Conservation (phyloP, 2,888 invertebrate species). For the Nymphalis urticae region DNA sequence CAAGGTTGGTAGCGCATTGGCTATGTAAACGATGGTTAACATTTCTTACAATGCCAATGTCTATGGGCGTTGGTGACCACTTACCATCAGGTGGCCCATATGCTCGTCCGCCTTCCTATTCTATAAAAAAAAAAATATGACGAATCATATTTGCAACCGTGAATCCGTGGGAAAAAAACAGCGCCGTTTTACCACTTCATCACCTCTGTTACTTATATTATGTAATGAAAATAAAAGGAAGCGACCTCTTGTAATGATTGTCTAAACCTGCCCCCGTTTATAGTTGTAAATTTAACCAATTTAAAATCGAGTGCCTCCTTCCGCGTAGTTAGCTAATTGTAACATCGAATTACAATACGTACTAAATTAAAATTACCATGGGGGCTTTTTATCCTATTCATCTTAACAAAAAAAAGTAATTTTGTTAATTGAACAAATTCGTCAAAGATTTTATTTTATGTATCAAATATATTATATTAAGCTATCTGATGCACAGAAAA, state of each 20-base stretch:
- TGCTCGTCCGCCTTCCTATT: too few species aligned
- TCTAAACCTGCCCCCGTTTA: constrained; percentile 50
- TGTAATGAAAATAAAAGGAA: constrained; percentile 44
- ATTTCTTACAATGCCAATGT: too few species aligned
- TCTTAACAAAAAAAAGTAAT: background rate
- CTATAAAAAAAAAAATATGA: background rate
- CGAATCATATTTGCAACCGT: background rate
- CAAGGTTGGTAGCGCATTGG: too few species aligned
- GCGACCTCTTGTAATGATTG: constrained; percentile 51
- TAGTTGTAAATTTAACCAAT: constrained; percentile 44
- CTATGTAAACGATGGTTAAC: too few species aligned
- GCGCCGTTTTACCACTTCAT: background rate
- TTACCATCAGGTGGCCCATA: too few species aligned
- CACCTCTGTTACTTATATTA: constrained; percentile 19
- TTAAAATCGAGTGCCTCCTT: constrained; percentile 46
- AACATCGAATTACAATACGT: constrained; percentile 38
- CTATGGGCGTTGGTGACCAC: too few species aligned
- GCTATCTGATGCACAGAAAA: too few species aligned
- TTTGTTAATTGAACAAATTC: background rate
- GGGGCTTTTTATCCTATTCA: constrained; percentile 35
- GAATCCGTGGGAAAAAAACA: background rate
- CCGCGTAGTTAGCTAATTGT: constrained; percentile 47
- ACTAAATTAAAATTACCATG: constrained; percentile 38
- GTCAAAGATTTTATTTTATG: too few species aligned
- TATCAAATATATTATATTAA: too few species aligned